phyloP scores from a whole-genome alignment of 2,797 vertebrate species.

The Sarcophilus harrisii region DNA sequence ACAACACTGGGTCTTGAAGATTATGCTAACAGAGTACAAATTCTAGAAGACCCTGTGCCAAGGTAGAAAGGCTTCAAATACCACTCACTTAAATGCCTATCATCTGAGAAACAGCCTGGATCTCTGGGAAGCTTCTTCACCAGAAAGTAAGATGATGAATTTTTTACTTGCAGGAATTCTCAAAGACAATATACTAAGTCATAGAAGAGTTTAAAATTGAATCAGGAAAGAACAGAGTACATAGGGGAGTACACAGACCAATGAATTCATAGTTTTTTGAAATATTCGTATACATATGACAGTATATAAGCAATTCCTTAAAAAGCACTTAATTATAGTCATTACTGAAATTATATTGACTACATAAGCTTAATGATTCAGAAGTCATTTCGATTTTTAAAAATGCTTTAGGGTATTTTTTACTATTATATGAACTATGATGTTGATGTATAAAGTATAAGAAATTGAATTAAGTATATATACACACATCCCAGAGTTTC shows the following conservation, averaged over 20 bases:
- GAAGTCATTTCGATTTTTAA: slow-evolving; percentile 41
- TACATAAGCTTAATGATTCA: neutral
- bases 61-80: neutral
- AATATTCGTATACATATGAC: neutral
- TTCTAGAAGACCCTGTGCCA: neutral
- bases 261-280: neutral
- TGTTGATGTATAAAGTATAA: slow-evolving; percentile 6
- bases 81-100: neutral
- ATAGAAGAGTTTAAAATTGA: neutral
- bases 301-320: neutral
- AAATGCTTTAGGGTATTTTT: neutral
- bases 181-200: neutral
- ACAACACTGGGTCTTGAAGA: neutral
- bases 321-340: neutral
- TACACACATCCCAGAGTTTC: slow-evolving; percentile 22
- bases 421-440: neutral
- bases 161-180: neutral
- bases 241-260: neutral
- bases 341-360: neutral
- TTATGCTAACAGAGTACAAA: neutral
- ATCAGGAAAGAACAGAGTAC: no score
- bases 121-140: neutral
- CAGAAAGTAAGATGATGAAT: neutral
- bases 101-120: neutral
- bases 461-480: slow-evolving; percentile 41